Base-by-base conservation (phyloP, 2,113 vertebrate species). In the Odocoileus hemionus region DNA sequence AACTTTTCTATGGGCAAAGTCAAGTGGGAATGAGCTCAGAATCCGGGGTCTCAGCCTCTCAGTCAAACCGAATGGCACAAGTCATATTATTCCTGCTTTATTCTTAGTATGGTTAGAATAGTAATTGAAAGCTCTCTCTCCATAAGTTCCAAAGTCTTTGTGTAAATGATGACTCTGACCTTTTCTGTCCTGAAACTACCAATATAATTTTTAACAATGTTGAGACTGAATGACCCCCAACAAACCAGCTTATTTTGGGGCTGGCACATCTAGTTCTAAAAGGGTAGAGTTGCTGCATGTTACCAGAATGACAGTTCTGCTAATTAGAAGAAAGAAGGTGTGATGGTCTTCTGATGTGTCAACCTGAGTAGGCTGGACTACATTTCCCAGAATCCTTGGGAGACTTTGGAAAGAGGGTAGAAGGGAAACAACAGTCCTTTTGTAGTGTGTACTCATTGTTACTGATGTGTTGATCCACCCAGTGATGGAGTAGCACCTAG, bases 131-230 rank as follows among this genome's bases (percentile, higher is more conserved):
- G 82, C 19, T 83, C 17, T 54, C 58, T 90, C 36, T 96, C 55
- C 89, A 28, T 39, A 96, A 78, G 89, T 86, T 78, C 21, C 55
- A 74, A 84, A 79, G 93, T 80, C 89, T 95, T 96, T 97, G 86
- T 92, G 12, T 86, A 89, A 96, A 98, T 64, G 78, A 94, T 97
- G 89, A 89, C 58, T 94, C 33, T 86, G 55, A 78, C 55, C 78
- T 95, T 95, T 91, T 95, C 79, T 95, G 83, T 58, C 25, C 50
- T 52, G 55, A 83, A 96, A 92, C 86, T 95, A 93, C 83, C 86
- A 76, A 67, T 86, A 95, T 96, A 95, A 97, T 94, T 97, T 84
- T 74, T n/a, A 96, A 52, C 19, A 74, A n/a, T 84, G 33, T 80
- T 52, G 70, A 91, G 28, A 86, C 25, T 86, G 89, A 95, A 84